phyloP scores from a whole-genome alignment of 2,113 vertebrate genomes.

The Probosciger aterrimus region DNA sequence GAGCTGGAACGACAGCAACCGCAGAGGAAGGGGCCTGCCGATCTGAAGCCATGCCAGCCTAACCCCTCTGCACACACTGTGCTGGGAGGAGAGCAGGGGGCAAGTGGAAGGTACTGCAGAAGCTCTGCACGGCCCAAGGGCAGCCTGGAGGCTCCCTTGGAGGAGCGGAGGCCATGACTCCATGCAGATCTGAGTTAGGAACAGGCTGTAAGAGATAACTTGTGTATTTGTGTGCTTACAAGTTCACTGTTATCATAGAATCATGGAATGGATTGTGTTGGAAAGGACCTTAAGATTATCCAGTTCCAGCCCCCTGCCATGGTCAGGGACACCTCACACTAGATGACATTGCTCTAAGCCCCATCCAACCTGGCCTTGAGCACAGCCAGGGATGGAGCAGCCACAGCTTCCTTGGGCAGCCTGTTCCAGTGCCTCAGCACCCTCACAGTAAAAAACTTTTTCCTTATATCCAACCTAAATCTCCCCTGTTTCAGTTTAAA shows the following conservation, averaged over 20 bases:
- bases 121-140: background rate
- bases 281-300: background rate
- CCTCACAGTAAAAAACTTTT: background rate
- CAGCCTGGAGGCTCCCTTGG: background rate
- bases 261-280: background rate
- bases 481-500: background rate
- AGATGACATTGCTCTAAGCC: background rate
- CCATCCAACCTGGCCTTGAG: background rate
- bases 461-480: background rate
- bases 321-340: background rate
- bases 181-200: background rate
- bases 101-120: rapidly evolving
- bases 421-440: background rate
- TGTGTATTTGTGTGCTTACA: background rate
- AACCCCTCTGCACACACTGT: too few relatives aligned
- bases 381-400: background rate
- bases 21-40: background rate
- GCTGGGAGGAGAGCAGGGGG: background rate
- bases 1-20: background rate
- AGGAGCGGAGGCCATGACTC: background rate
- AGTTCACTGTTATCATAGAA: background rate
- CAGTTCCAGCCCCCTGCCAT: background rate
- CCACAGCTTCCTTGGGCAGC: background rate
- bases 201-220: background rate
- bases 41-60: background rate